These are phyloP conservation scores for Chloroclystis v-ata DNA, from an alignment of 2,888 invertebrate genomes.

Conservation along the genomic window DNA sequence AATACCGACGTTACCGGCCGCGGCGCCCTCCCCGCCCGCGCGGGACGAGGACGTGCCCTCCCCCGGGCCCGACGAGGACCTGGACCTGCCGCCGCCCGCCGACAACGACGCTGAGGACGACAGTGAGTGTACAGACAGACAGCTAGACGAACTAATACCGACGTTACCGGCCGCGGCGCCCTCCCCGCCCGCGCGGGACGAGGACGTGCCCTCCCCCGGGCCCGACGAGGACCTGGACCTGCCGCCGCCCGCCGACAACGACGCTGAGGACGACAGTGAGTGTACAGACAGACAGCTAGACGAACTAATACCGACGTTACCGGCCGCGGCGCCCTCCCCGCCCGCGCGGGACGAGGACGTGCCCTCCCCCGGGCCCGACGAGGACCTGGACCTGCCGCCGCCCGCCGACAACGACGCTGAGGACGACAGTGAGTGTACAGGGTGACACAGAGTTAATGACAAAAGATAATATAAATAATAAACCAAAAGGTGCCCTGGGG, in stretches of 20 bases:
- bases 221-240: constrained; percentile 90
- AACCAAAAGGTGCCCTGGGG: too few relatives aligned
- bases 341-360: constrained; percentile 82
- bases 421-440: constrained; percentile 43
- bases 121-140: constrained; percentile 32
- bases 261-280: constrained; percentile 50
- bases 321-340: constrained; percentile 72
- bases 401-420: constrained; percentile 37
- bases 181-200: constrained; percentile 80
- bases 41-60: constrained; percentile 83
- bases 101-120: constrained; percentile 47
- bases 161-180: constrained; percentile 80
- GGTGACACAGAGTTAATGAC: too few relatives aligned
- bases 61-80: constrained; percentile 88
- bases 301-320: constrained; percentile 80
- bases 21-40: constrained; percentile 78
- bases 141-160: constrained; percentile 67
- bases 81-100: constrained; percentile 79
- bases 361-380: constrained; percentile 87
- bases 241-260: constrained; percentile 56
- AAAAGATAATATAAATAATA: too few relatives aligned
- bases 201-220: constrained; percentile 83
- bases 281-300: background rate
- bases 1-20: constrained; percentile 80
- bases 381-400: constrained; percentile 85